Base-by-base conservation (phyloP, 2,888 invertebrate genomes). In the Fragum whitleyi region DNA sequence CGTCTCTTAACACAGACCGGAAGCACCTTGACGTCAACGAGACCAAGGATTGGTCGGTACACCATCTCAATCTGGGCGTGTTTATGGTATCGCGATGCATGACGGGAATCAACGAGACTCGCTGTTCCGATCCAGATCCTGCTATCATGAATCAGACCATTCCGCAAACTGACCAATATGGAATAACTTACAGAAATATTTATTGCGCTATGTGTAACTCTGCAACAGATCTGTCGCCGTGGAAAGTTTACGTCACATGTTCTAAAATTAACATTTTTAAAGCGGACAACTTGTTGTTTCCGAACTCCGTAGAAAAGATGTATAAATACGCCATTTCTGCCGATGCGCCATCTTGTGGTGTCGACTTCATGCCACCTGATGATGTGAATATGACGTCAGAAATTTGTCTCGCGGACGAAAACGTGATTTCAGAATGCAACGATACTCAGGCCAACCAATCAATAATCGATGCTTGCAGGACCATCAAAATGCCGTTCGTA, bases 281-380 rank as follows among this genome's bases (percentile, higher is more conserved):
- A 70, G 51, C 79, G 53, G 77, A 81, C 65, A 28, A 26, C 14
- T 36, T 73, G 32, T 39, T 85, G n/a, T 85, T 82, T 55, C 85
- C 85, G 0, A 65, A 70, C 42, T 42, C 77, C 0, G 62, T 51
- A 9, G 70, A 72, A 16, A 73, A 71, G 53, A 74, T 79, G 21
- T 85, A 65, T 47, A 42, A 23, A 9, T n/a, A 7, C n/a, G 73
- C 71, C 0, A 47, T 57, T 1, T 61, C 28, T 3, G 55, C 75
- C 0, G 53, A 67, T 1, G 32, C 42, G 39, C 32, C 57, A 9
- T n/a, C 23, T 5, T 82, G 85, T 42, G 77, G 79, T 1, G 29
- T 85, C 11, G 75, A 85, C 19, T 85, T 85, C 23, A 23, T 74
- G 39, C 85, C 82, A 14, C 85, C 85, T 26, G 39, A 69, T 3